Evolutionary conservation across 2,797 vertebrate species (phyloP), one percentile per base, ranked within the genome.

Genomic region (Leptoclinus maculatus): DNA sequence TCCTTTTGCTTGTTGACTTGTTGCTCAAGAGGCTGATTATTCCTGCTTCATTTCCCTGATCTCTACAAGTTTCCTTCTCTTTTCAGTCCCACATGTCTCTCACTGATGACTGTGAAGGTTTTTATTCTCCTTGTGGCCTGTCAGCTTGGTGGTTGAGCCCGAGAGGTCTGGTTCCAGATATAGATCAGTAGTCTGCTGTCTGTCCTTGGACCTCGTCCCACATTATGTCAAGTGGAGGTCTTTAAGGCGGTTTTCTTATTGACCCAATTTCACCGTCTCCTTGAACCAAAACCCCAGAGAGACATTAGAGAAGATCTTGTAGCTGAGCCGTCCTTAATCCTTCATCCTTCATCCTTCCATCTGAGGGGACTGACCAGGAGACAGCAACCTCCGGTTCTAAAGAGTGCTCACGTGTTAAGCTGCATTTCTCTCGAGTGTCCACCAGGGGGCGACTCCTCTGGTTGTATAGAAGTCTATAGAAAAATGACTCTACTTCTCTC

Each of bases 41-140:
- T 71, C 13, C 76, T 64, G 82, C 84, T 82, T 76, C 82, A 39
- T 62, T 79, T 84, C 47, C 38, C 58, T 0, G 21, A 64, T n/a
- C 51, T 38, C 54, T 16, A 2, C 23, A 39, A 19, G 38, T 8
- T 62, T 47, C 65, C 45, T 56, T 45, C 69, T 63, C 23, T 7
- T 43, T 19, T 67, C 56, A 54, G 57, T 25, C 66, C 73, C 71
- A 75, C 45, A 21, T 78, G 51, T 38, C 4, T 58, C 53, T 75
- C 38, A 3, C n/a, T 21, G 25, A 67, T 3, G 32, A 16, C n/a
- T 74, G 60, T 79, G 45, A 64, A 76, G 23, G 23, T 14, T 7
- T 54, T 54, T 25, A 51, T 23, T 51, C 36, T 34, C 41, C 66
- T 73, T 6, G 23, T 27, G 60, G 41, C 23, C 38, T n/a, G 2